A percentile compares a stretch with the other conserved stretches of the same genome.
phyloP scores from a whole-genome alignment of 2,888 invertebrate genomes.

The Mellilla xanthometata region DNA sequence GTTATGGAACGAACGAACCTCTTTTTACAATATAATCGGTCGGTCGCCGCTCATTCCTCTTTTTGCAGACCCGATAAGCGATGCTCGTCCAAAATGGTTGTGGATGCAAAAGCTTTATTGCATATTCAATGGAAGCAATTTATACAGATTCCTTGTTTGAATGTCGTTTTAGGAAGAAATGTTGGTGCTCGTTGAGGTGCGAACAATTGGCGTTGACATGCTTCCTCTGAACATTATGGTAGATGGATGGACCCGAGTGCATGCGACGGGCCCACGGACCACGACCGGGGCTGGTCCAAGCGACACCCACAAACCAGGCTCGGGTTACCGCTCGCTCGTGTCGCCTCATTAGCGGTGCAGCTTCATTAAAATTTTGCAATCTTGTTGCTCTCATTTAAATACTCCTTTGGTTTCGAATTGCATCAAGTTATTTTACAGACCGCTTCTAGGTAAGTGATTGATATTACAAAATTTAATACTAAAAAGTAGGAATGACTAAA shows the following conservation, averaged over 20 bases:
- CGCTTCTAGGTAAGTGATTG: too few relatives aligned
- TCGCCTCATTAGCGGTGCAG: conserved; percentile 67
- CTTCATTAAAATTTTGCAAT: conserved; percentile 36
- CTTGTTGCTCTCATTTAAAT: conserved; percentile 38
- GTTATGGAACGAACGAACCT: conserved; percentile 79
- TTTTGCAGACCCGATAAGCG: conserved; percentile 60
- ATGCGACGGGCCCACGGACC: conserved; percentile 18
- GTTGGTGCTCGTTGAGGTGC: conserved; percentile 11
- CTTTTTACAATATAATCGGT: conserved; percentile 80
- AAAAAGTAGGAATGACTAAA: too few relatives aligned
- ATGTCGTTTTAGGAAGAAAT: conserved; percentile 4
- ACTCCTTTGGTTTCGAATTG: conserved; percentile 30
- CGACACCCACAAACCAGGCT: conserved; percentile 37
- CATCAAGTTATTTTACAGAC: conserved; percentile 12
- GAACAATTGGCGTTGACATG: conserved; percentile 30
- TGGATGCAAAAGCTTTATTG: conserved; percentile 52
- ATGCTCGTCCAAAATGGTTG: conserved; percentile 53
- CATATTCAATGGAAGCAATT: conserved; percentile 35
- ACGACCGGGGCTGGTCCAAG: conserved; percentile 16
- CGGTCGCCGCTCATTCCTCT: conserved; percentile 64
- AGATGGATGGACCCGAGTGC: conserved; percentile 27
- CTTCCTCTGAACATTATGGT: conserved; percentile 35
- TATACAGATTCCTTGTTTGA: conserved; percentile 17
- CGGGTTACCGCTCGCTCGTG: conserved; percentile 61
- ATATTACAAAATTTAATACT: too few relatives aligned